These are phyloP conservation scores for human DNA, from an alignment of 2,113 vertebrate species.

Conservation along the genomic window GRCh38 chr16:56044001-56044500, in stretches of 20 bases:
- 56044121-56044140: too few species aligned
- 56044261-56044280: background rate
- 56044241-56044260: background rate
- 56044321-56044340: background rate
- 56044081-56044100: background rate
- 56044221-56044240: background rate
- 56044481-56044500: background rate
- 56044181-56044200: background rate
- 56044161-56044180: background rate
- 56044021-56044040: background rate
- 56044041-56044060: background rate
- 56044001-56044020: background rate
- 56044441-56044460: background rate
- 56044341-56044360: background rate
- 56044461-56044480: background rate
- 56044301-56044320: background rate
- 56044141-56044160: background rate
- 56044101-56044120: background rate
- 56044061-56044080: background rate
- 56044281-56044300: background rate
- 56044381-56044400: background rate
- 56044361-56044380: background rate
- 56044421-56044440: background rate
- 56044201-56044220: background rate
- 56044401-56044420: background rate